A percentile compares a stretch with the other conserved stretches of the same genome.
Evolutionary conservation across 1,140 invertebrate species (phyloP).

Genomic region (Nasonia giraulti): DNA sequence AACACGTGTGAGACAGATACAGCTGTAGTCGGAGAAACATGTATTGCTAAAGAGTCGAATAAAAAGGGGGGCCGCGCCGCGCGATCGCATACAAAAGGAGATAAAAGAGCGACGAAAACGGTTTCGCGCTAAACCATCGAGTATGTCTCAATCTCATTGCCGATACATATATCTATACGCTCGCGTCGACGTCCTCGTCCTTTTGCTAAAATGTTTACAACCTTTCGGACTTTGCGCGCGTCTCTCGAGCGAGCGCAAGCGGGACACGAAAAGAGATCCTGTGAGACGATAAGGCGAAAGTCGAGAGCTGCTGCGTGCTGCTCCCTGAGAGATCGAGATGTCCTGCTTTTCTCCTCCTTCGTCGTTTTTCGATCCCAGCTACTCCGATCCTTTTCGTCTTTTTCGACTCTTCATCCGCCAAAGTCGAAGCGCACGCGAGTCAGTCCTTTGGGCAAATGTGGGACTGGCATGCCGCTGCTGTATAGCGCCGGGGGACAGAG

Average conservation of each 20-base stretch:
- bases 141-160: slow-evolving; percentile 61
- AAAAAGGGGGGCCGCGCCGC: no score
- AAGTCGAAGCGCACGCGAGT: slow-evolving; percentile 7
- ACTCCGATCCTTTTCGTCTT: background rate
- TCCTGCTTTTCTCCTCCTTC: slow-evolving; percentile 9
- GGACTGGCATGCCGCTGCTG: background rate
- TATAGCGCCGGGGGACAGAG: background rate
- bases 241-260: slow-evolving; percentile 2
- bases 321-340: slow-evolving; percentile 14
- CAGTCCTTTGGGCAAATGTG: background rate
- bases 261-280: slow-evolving; percentile 6
- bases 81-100: background rate
- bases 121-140: slow-evolving; percentile 45
- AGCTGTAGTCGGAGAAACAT: background rate
- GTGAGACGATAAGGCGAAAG: slow-evolving; percentile 31
- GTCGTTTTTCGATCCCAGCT: background rate
- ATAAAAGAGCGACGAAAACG: slow-evolving; percentile 52
- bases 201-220: slow-evolving; percentile 54
- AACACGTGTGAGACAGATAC: background rate
- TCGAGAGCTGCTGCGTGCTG: slow-evolving; percentile 13
- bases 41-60: background rate
- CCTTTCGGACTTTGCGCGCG: background rate
- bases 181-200: slow-evolving; percentile 48
- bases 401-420: background rate
- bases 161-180: slow-evolving; percentile 10